Evolutionary conservation across 1,140 invertebrate species (phyloP), one percentile per base, ranked within the genome.

Genomic region (Neodiprion virginianus): DNA sequence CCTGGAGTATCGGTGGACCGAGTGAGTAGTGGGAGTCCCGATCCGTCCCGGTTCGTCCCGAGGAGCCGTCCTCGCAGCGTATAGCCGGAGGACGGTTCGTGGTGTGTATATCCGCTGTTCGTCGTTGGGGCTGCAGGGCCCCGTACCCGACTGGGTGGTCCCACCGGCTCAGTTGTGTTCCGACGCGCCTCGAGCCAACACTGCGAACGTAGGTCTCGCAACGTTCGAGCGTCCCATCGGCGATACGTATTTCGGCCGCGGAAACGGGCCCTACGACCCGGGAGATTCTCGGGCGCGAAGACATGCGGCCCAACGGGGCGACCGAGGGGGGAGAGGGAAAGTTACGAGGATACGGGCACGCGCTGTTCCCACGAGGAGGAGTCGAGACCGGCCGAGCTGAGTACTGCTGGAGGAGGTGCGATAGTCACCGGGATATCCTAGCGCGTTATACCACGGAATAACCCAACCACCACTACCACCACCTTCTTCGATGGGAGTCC

Each of bases 131-230:
- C 53, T 40, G 49, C 81, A 82, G 85, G 85, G 81, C 83, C 86
- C 83, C 84, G 82, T 80, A 78, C 76, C 87, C 86, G 87, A 85
- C 87, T 88, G 87, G 87, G 87, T 88, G 87, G 87, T 88, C 87
- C 87, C 86, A 88, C 86, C 80, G 86, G 85, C 86, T 88, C 87
- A 88, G 87, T 88, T 88, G 86, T 86, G 83, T 85, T 85, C 83
- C 83, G 87, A 87, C 87, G 86, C 87, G 87, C 85, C 83, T 86
- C 83, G 86, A 86, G 87, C 84, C 83, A 88, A 85, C 85, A 88
- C 84, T 84, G 80, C 81, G 79, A 85, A 83, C 78, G 80, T 79
- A 40, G 28, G 1, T 40, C 28, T 17, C 53, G 53, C n/a, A 14
- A 17, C 53, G 73, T 50, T 48, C 76, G 66, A 28, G 3, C 67